Conservation (phyloP, 2,888 invertebrate species). For the Gymnoscelis rufifasciata region DNA sequence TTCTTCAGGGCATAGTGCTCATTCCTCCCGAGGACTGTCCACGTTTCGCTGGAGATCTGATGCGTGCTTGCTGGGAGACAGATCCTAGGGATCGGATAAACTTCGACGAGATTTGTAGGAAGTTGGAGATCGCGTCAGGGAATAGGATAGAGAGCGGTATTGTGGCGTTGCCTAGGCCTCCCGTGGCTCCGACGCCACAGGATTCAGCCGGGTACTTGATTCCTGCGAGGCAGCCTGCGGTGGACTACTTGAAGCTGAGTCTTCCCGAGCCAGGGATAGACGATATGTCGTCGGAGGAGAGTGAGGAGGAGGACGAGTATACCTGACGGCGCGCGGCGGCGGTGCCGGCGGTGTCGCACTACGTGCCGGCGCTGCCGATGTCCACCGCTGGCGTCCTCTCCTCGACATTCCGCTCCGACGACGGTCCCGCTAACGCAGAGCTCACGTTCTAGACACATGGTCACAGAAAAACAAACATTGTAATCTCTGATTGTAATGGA, state of each 20-base stretch:
- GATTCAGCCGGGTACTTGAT: slow-evolving; percentile 85
- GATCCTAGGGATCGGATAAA: slow-evolving; percentile 87
- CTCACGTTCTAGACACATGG: slow-evolving; percentile 40
- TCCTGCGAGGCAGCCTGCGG: slow-evolving; percentile 75
- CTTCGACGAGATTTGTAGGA: slow-evolving; percentile 84
- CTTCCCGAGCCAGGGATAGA: slow-evolving; percentile 66
- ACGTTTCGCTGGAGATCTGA: slow-evolving; percentile 83
- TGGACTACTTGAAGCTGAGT: slow-evolving; percentile 78
- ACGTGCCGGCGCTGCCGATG: slow-evolving; percentile 56
- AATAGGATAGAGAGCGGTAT: slow-evolving; percentile 45
- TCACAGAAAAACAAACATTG: not conserved
- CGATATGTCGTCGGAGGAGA: slow-evolving; percentile 52
- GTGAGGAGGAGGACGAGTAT: slow-evolving; percentile 62
- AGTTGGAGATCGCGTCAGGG: slow-evolving; percentile 75
- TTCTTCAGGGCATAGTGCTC: slow-evolving; percentile 87
- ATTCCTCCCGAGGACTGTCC: slow-evolving; percentile 90
- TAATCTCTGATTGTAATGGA: not conserved
- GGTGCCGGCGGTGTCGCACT: slow-evolving; percentile 41
- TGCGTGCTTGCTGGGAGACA: slow-evolving; percentile 89
- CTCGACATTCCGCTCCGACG: slow-evolving; percentile 52
- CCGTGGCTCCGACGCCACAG: slow-evolving; percentile 78
- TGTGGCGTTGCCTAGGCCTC: slow-evolving; percentile 65
- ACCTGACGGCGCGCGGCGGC: slow-evolving; percentile 53
- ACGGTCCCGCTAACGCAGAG: slow-evolving; percentile 35
- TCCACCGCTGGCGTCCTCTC: slow-evolving; percentile 34